Percentiles rank a stretch among this genome's conserved stretches.
Evolutionary conservation across 1,140 invertebrate genomes (phyloP).

Genomic region (Drosophila sechellia): DNA sequence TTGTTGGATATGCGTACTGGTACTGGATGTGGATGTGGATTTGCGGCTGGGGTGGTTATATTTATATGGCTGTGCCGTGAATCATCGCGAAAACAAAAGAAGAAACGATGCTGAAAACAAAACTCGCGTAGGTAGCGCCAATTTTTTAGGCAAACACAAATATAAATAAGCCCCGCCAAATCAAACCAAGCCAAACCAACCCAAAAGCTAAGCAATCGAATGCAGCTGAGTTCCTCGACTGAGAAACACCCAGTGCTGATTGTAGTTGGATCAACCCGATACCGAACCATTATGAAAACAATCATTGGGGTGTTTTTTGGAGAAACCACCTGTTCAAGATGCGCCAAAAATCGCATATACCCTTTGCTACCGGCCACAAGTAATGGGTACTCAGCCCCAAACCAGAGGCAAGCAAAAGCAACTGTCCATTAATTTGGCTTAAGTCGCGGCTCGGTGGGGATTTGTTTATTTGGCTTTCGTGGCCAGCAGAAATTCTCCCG

Average conservation of each 20-base stretch:
- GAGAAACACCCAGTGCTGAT: constrained; percentile 1
- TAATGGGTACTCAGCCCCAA: constrained; percentile 1
- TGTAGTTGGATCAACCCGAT: neutral
- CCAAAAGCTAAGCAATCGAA: neutral
- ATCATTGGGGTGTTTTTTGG: too few species aligned
- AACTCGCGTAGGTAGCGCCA: constrained; percentile 72
- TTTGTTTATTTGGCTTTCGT: constrained; percentile 53
- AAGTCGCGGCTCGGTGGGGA: constrained; percentile 44
- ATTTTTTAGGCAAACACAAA: constrained; percentile 73
- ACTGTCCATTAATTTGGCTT: constrained; percentile 78
- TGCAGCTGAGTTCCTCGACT: neutral
- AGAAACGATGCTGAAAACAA: constrained; percentile 73
- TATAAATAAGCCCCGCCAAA: constrained; percentile 25
- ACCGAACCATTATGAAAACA: too few species aligned
- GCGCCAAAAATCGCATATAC: constrained; percentile 2
- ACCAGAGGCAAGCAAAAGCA: constrained; percentile 5
- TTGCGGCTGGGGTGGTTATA: neutral
- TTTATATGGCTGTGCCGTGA: constrained; percentile 34
- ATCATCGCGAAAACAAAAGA: constrained; percentile 56
- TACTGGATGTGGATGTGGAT: neutral
- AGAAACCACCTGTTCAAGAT: neutral
- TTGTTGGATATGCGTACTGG: too few species aligned
- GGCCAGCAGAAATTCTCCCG: constrained; percentile 15
- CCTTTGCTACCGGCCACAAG: too few species aligned
- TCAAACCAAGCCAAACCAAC: constrained; percentile 20